A percentile compares a stretch with the other conserved stretches of the same genome.
Conservation (phyloP, 2,797 vertebrate species). For the Propithecus perrieri region DNA sequence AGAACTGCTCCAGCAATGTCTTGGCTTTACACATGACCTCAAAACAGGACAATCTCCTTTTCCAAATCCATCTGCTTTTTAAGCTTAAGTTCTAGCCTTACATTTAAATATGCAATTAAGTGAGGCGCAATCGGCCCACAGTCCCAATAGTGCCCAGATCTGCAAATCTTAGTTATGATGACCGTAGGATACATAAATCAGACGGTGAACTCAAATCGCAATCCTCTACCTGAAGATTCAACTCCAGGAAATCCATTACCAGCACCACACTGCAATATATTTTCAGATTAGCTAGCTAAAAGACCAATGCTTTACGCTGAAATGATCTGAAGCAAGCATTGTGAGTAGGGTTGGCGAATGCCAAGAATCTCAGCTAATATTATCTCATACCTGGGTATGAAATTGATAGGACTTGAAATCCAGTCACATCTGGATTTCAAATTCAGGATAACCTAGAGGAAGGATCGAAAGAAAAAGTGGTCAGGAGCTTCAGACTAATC, state of each 20-base stretch:
- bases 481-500: not conserved
- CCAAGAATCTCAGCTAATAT: slow-evolving; percentile 41
- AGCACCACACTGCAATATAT: not conserved
- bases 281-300: slow-evolving; percentile 52
- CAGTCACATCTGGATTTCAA: not conserved
- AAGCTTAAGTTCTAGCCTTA: slow-evolving; percentile 51
- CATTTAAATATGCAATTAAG: slow-evolving; percentile 55
- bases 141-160: not conserved
- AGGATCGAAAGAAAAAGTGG: not conserved
- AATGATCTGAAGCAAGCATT: slow-evolving; percentile 31
- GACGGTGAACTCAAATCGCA: slow-evolving; percentile 33
- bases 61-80: slow-evolving; percentile 69
- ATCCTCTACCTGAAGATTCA: not conserved
- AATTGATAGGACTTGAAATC: not conserved
- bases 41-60: slow-evolving; percentile 57
- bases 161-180: slow-evolving; percentile 35
- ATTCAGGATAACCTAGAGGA: slow-evolving; percentile 22
- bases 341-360: slow-evolving; percentile 16
- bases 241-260: slow-evolving; percentile 45
- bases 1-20: slow-evolving; percentile 62
- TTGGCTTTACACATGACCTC: slow-evolving; percentile 63
- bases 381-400: slow-evolving; percentile 25
- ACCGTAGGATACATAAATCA: slow-evolving; percentile 50
- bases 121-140: slow-evolving; percentile 38
- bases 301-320: slow-evolving; percentile 39